phyloP scores from a whole-genome alignment of 2,113 vertebrate species.

The Calidris pygmaea region DNA sequence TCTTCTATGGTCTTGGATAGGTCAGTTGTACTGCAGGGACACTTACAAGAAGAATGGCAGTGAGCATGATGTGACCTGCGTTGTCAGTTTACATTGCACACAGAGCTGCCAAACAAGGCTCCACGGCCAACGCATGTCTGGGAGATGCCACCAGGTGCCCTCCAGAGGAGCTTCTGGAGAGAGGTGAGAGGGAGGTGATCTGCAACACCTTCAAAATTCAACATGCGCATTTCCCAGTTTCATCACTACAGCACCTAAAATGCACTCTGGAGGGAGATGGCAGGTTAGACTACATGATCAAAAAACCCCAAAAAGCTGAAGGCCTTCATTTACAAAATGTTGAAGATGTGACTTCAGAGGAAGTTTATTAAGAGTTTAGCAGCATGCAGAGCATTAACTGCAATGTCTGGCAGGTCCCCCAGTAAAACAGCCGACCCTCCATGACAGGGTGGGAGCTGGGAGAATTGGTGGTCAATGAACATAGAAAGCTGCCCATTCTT shows the following conservation, averaged over 20 bases:
- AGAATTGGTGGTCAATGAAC: background rate
- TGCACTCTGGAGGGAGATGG: background rate
- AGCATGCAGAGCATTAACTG: background rate
- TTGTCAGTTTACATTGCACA: fast-evolving
- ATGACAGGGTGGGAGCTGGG: background rate
- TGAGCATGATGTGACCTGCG: background rate
- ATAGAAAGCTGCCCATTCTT: background rate
- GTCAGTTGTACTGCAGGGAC: background rate
- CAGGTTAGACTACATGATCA: background rate
- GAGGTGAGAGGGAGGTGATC: background rate
- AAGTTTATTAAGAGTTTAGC: background rate
- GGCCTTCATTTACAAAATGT: background rate
- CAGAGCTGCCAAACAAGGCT: background rate
- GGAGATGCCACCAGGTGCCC: background rate
- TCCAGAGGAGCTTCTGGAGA: background rate
- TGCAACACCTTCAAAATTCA: background rate
- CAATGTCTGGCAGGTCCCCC: background rate
- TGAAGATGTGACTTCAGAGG: background rate
- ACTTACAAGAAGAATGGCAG: background rate
- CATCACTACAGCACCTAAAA: background rate
- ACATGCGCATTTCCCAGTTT: background rate
- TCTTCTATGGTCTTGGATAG: background rate
- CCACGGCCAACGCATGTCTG: fast-evolving
- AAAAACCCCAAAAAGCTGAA: background rate
- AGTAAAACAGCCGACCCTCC: background rate